Conservation (phyloP, 2,888 invertebrate genomes). For the Lithosia quadra region DNA sequence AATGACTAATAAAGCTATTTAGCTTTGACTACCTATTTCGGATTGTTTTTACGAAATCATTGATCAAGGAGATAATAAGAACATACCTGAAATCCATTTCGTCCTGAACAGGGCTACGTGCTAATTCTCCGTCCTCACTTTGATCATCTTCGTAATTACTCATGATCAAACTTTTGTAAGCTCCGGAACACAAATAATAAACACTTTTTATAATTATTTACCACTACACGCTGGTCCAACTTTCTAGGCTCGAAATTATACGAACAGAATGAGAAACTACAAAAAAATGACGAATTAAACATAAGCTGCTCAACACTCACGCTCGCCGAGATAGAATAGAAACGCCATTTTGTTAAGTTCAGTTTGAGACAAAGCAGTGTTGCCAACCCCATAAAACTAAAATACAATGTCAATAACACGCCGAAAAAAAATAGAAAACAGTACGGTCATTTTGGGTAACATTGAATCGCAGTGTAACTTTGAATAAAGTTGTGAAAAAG, state of each 20-base stretch:
- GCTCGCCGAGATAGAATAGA: conserved; percentile 32
- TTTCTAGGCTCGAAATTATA: conserved; percentile 9
- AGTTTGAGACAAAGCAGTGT: background rate
- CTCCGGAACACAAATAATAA: conserved; percentile 14
- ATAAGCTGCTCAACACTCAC: conserved; percentile 38
- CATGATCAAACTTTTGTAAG: conserved; percentile 61
- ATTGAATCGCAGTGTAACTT: too few species aligned
- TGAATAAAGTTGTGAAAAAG: too few species aligned
- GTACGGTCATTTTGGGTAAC: too few species aligned
- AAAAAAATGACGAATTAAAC: conserved; percentile 27
- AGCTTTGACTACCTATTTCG: background rate
- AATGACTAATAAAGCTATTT: background rate
- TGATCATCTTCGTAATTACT: conserved; percentile 90
- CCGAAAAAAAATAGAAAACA: too few species aligned
- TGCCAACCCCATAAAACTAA: background rate
- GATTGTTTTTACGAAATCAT: background rate
- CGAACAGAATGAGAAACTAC: conserved; percentile 20
- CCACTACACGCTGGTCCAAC: conserved; percentile 15
- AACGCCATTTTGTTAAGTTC: conserved; percentile 60
- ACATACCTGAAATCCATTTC: conserved; percentile 85
- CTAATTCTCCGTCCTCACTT: conserved; percentile 95
- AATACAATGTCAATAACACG: too few species aligned
- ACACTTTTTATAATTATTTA: conserved; percentile 20
- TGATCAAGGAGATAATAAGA: background rate
- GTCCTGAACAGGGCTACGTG: conserved; percentile 90